These are phyloP conservation scores for Yponomeuta cagnagella DNA, from an alignment of 2,888 invertebrate species.

Conservation along the genomic window DNA sequence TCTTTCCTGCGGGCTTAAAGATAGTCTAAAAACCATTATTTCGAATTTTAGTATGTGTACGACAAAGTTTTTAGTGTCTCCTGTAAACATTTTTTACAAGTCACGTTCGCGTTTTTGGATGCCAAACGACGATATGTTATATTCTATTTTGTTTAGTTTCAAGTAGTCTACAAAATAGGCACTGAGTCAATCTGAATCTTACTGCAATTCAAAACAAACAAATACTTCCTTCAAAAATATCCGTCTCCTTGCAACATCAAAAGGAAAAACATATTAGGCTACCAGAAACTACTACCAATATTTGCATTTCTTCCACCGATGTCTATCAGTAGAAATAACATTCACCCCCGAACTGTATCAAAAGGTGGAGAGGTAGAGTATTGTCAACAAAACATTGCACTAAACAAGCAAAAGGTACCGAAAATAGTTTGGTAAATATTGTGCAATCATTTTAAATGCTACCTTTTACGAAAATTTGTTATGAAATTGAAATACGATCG, in stretches of 20 bases:
- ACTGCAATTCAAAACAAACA: conserved; percentile 6
- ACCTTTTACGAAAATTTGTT: background rate
- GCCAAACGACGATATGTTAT: no score
- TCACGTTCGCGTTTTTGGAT: no score
- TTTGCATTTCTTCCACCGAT: conserved; percentile 1
- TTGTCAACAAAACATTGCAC: background rate
- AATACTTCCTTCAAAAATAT: background rate
- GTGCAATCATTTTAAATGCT: background rate
- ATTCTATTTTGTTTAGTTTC: no score
- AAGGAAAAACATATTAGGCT: background rate
- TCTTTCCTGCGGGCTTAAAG: no score
- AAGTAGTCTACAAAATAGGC: no score
- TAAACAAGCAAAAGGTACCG: background rate
- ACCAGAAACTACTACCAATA: background rate
- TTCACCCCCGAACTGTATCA: conserved; percentile 1
- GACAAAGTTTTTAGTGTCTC: no score
- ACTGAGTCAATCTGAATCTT: background rate
- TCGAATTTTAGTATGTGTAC: no score
- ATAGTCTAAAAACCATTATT: no score
- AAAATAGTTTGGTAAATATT: background rate
- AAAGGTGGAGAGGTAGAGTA: background rate
- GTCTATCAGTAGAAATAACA: conserved; percentile 5
- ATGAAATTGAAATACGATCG: background rate
- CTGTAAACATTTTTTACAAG: no score
- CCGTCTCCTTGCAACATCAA: background rate